phyloP scores from a whole-genome alignment of 2,797 vertebrate species.

The Botia kubotai region DNA sequence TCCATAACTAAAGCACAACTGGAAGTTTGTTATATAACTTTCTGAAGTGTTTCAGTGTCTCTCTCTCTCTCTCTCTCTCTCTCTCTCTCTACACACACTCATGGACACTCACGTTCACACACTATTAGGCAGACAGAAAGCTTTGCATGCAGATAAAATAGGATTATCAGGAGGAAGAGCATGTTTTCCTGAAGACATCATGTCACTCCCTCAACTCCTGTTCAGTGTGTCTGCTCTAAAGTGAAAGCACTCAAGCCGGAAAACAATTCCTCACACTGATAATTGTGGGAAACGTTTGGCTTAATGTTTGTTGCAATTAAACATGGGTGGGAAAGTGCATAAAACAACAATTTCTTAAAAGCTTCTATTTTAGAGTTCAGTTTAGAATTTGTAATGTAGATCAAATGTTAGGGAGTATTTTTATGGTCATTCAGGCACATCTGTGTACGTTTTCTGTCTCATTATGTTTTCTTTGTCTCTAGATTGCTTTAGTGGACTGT shows the following conservation, averaged over 20 bases:
- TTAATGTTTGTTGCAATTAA: neutral
- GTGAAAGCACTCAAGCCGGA: conserved; percentile 55
- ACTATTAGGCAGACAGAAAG: neutral
- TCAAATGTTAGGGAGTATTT: neutral
- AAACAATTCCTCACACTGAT: conserved; percentile 47
- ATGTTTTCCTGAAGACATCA: conserved; percentile 47
- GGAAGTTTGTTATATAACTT: neutral
- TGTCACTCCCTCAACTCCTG: conserved; percentile 35
- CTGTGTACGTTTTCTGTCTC: neutral
- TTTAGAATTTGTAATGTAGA: neutral
- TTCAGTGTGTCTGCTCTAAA: conserved; percentile 57
- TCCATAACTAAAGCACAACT: neutral
- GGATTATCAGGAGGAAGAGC: conserved; percentile 53
- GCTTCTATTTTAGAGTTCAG: neutral
- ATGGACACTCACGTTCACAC: neutral
- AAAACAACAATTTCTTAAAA: neutral
- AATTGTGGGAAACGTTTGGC: neutral
- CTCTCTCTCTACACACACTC: neutral
- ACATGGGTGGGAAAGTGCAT: neutral
- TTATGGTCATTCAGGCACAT: neutral
- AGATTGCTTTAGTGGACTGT: conserved; percentile 88
- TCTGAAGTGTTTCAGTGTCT: neutral
- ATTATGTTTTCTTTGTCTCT: neutral
- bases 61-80: neutral
- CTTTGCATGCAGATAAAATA: neutral